Conservation (phyloP, 2,888 invertebrate genomes). For the Prenolepis imparis region DNA sequence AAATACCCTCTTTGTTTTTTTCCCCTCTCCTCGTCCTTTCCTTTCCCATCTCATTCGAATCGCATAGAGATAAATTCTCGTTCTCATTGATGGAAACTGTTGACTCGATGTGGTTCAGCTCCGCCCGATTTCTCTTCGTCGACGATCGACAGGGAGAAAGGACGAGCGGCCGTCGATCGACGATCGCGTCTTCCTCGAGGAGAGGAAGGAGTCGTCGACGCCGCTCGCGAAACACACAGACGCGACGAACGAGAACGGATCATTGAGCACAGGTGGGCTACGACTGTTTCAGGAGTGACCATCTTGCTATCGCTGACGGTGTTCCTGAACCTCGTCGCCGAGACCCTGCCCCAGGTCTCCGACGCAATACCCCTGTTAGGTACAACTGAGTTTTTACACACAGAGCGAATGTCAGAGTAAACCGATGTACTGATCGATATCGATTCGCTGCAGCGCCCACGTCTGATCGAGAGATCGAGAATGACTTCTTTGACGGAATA, state of each 20-base stretch:
- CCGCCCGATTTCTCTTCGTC: conserved; percentile 61
- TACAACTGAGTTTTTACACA: conserved; percentile 87
- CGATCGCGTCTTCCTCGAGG: conserved; percentile 18
- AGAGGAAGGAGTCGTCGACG: conserved; percentile 45
- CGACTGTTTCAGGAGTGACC: conserved; percentile 97
- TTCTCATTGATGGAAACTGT: conserved; percentile 2
- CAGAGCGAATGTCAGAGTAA: conserved; percentile 50
- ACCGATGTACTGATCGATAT: background rate
- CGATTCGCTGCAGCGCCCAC: conserved; percentile 25
- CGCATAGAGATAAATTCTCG: conserved; percentile 28
- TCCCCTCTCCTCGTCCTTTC: background rate
- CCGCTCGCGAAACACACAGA: conserved; percentile 52
- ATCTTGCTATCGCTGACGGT: conserved; percentile 99
- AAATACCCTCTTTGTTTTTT: conserved; percentile 15
- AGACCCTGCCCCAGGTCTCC: conserved; percentile 99
- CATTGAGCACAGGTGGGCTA: conserved; percentile 81
- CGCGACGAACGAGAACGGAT: conserved; percentile 71
- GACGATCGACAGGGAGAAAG: conserved; percentile 56
- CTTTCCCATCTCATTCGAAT: conserved; percentile 30
- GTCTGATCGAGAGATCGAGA: conserved; percentile 2
- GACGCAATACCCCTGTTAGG: conserved; percentile 99
- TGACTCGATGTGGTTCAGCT: conserved; percentile 51
- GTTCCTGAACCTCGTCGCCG: conserved; percentile 99
- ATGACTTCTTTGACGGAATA: background rate
- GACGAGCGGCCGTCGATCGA: conserved; percentile 27